A percentile compares a stretch with the other conserved stretches of the same genome.
These are phyloP conservation scores for Petrolisthes cinctipes DNA, from an alignment of 2,888 invertebrate genomes.

Conservation along the genomic window DNA sequence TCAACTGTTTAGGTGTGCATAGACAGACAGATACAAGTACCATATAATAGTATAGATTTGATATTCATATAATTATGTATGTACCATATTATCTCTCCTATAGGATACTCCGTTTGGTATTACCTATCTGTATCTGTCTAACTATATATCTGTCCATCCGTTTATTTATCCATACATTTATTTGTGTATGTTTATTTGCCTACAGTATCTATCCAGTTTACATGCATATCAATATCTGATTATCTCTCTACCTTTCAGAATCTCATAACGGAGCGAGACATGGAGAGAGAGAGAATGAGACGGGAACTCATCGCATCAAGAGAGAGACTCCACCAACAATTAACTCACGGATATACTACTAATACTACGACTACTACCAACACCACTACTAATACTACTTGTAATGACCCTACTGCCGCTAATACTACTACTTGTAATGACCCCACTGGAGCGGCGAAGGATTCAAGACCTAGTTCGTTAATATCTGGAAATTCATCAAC, in stretches of 20 bases:
- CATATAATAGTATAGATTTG: neutral
- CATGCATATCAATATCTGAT: slow-evolving; percentile 53
- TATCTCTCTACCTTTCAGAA: slow-evolving; percentile 73
- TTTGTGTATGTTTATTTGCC: neutral
- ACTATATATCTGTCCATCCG: neutral
- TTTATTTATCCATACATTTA: neutral
- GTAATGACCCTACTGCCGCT: too few species aligned
- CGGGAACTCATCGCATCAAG: slow-evolving; percentile 80
- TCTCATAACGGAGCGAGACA: slow-evolving; percentile 81
- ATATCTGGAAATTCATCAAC: too few species aligned
- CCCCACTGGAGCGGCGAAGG: too few species aligned
- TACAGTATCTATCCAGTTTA: slow-evolving; percentile 49
- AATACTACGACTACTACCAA: too few species aligned
- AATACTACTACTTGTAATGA: too few species aligned
- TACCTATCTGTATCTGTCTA: neutral
- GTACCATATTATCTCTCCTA: neutral
- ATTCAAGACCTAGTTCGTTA: too few species aligned
- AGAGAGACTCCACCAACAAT: slow-evolving; percentile 75
- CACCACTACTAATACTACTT: too few species aligned
- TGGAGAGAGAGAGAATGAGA: slow-evolving; percentile 80
- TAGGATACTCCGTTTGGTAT: neutral
- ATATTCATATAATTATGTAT: neutral
- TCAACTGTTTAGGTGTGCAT: too few species aligned
- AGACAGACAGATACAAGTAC: neutral
- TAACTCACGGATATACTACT: too few species aligned